Percentiles rank a stretch among this genome's conserved stretches.
phyloP scores from a whole-genome alignment of 2,797 vertebrate genomes.

The Poeciliopsis turneri region DNA sequence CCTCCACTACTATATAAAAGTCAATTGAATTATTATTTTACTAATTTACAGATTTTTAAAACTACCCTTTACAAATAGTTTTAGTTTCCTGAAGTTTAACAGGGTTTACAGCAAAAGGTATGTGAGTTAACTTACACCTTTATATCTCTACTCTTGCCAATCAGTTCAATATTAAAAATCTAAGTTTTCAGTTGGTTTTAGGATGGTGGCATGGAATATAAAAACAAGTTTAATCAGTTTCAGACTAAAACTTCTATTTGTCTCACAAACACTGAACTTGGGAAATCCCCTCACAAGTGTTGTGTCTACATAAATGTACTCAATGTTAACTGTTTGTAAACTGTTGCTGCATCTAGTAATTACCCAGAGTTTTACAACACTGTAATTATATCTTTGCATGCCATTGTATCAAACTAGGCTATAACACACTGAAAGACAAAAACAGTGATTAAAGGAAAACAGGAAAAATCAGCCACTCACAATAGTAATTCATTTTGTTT shows the following conservation, averaged over 20 bases:
- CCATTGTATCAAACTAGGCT: background rate
- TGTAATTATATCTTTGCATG: background rate
- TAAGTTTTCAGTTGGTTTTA: background rate
- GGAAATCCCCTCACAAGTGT: background rate
- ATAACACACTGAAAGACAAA: background rate
- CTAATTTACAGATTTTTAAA: background rate
- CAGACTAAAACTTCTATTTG: background rate
- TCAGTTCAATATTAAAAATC: background rate
- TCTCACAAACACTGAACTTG: background rate
- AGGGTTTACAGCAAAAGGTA: background rate
- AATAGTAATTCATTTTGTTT: slow-evolving; percentile 65
- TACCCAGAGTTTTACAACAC: background rate
- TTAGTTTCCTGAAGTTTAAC: background rate
- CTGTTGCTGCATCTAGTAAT: background rate
- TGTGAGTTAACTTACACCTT: background rate
- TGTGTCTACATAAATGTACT: no score
- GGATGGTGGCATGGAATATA: background rate
- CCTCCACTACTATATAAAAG: background rate
- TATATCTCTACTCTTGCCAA: background rate
- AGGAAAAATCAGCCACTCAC: slow-evolving; percentile 28
- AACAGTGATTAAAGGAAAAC: background rate
- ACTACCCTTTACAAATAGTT: background rate
- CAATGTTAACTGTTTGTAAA: background rate
- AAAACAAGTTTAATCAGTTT: background rate
- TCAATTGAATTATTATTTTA: background rate